Percentiles rank a stretch among this genome's conserved stretches.
These are phyloP conservation scores for Thalassoma bifasciatum DNA, from an alignment of 2,113 vertebrate genomes.

Conservation along the genomic window DNA sequence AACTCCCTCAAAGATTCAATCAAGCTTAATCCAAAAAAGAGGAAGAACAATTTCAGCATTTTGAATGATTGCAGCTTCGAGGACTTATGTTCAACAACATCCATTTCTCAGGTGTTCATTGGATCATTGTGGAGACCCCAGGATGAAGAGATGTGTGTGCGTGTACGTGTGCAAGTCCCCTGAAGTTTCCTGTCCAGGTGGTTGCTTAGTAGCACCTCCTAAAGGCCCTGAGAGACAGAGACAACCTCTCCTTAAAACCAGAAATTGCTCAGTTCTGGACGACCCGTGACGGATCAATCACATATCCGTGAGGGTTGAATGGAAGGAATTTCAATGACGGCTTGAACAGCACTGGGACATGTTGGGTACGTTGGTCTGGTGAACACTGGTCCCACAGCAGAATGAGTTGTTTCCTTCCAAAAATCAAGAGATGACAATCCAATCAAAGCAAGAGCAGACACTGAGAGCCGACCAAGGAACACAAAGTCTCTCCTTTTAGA, in stretches of 20 bases:
- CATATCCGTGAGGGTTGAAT: conserved; percentile 23
- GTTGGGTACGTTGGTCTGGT: conserved; percentile 32
- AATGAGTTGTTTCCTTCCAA: conserved; percentile 25
- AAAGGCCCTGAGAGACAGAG: conserved; percentile 77
- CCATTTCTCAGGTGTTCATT: conserved; percentile 49
- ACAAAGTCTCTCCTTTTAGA: not conserved
- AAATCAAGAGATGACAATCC: conserved; percentile 28
- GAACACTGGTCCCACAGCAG: conserved; percentile 33
- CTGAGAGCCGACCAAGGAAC: not conserved
- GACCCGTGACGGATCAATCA: conserved; percentile 22
- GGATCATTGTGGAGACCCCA: conserved; percentile 12
- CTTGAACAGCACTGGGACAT: conserved; percentile 33
- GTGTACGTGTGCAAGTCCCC: conserved; percentile 41
- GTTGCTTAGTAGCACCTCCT: conserved; percentile 71
- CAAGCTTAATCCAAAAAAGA: conserved; percentile 35
- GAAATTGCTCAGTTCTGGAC: conserved; percentile 24
- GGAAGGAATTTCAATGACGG: conserved; percentile 39
- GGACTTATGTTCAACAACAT: conserved; percentile 49
- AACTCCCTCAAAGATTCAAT: conserved; percentile 36
- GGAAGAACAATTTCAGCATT: conserved; percentile 75
- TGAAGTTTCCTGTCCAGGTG: conserved; percentile 64
- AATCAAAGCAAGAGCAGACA: not conserved
- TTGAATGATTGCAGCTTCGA: conserved; percentile 67
- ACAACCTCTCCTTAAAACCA: conserved; percentile 41
- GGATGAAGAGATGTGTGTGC: conserved; percentile 20